Evolutionary conservation across 2,797 vertebrate species (phyloP).

Genomic region (Rallus crepitans): DNA sequence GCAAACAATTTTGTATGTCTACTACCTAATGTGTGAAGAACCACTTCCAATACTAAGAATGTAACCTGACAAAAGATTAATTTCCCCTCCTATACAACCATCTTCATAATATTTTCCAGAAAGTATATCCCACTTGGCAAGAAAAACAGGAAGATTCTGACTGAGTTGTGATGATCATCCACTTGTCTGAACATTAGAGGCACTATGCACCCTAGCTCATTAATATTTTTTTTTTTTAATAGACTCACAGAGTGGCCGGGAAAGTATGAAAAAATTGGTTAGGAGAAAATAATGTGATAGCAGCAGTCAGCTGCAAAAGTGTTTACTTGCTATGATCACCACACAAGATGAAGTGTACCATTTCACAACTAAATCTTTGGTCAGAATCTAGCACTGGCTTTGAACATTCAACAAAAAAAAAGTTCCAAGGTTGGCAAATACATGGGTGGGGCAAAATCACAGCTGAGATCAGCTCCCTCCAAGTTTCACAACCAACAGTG

Average conservation of each 20-base stretch:
- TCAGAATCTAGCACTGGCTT: neutral
- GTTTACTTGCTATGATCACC: neutral
- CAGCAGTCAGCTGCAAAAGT: neutral
- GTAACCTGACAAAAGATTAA: neutral
- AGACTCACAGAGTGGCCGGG: neutral
- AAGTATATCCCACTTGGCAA: neutral
- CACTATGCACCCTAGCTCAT: neutral
- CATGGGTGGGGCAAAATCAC: neutral
- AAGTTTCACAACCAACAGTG: neutral
- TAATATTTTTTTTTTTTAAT: neutral
- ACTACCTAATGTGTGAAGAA: neutral
- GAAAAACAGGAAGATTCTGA: neutral
- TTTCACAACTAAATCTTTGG: neutral
- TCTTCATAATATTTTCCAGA: neutral
- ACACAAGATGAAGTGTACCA: neutral
- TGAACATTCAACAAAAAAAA: neutral
- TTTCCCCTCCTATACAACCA: neutral
- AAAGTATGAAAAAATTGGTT: neutral
- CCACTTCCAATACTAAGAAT: neutral
- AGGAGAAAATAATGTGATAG: neutral
- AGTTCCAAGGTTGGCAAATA: neutral
- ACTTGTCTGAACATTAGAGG: neutral
- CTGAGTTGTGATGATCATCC: neutral
- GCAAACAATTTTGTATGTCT: conserved; percentile 3
- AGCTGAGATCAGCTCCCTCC: neutral